Base-by-base conservation (phyloP, 2,888 invertebrate genomes). In the Drosophila helvetica region DNA sequence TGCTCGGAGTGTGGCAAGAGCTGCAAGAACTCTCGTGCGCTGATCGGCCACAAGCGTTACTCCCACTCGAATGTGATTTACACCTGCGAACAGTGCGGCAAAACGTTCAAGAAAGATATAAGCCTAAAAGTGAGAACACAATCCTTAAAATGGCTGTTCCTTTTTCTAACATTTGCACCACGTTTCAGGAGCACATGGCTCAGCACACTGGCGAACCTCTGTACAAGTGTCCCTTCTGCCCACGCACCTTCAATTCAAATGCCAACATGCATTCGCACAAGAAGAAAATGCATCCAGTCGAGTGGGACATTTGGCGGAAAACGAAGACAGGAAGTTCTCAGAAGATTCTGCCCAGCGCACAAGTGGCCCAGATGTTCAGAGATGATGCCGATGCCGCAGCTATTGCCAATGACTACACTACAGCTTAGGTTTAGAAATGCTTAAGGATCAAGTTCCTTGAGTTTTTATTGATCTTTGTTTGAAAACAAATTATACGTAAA, bases 191-290 rank as follows among this genome's bases (percentile, higher is more conserved):
- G 75, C 92, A 92, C 65, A 91, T 91, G 90, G 91, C 92, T 9
- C 90, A 90, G 25, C 92, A 92, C 48, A 91, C 92, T 0, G 91
- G 91, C 12, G 91, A 92, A 52, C 90, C 90, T 6, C 71, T 92
- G 3, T 92, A 92, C 57, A 90, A 86, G 46, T 92, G 92, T 46
- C 90, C 89, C 0, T 91, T 91, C 77, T 92, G 92, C 74, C 82
- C 91, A 1, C 89, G 90, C 78, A 92, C 91, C 12, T 92, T 92
- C 58, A 92, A 91, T 75, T 91, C 91, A 1, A 90, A 90, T 76
- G 91, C 91, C 15, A 92, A 92, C 73, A 91, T 92, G 90, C 91
- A 92, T 78, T 90, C 91, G 0, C 92, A 92, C 77, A 88, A 91
- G 46, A 92, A 92, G 68, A 91, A 91, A 64, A 83, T 88, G 61